Percentiles rank a stretch among this genome's conserved stretches.
Conservation (phyloP, 2,113 vertebrate species). For the Cephalopterus ornatus region DNA sequence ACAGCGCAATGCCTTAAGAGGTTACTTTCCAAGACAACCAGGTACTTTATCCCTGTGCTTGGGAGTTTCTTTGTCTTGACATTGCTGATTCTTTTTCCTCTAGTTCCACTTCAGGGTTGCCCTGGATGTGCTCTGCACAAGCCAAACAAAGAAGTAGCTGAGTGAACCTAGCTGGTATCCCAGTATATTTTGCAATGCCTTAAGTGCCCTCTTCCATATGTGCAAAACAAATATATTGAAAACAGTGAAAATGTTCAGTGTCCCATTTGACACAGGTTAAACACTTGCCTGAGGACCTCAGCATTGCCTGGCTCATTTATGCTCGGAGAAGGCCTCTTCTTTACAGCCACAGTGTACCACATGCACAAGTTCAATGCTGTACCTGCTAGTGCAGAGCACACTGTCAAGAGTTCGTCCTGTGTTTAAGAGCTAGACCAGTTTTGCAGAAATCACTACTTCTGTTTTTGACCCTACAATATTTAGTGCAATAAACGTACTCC, state of each 20-base stretch:
- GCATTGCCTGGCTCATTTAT: not conserved
- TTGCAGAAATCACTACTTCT: not conserved
- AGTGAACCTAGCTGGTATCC: not conserved
- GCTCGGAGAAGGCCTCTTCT: not conserved
- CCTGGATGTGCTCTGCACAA: not conserved
- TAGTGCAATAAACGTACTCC: not conserved
- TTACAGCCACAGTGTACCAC: not conserved
- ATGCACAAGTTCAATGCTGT: rapidly evolving
- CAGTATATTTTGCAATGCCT: not conserved
- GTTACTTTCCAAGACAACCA: not conserved
- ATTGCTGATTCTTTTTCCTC: not conserved
- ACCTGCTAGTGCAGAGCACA: not conserved
- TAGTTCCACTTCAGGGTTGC: not conserved
- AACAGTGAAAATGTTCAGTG: not conserved
- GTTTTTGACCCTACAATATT: not conserved
- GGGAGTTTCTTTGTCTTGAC: not conserved
- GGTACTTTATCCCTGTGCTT: not conserved
- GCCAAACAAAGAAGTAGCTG: not conserved
- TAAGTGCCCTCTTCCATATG: too few relatives aligned
- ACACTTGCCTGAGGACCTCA: not conserved
- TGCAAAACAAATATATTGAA: not conserved
- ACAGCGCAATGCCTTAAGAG: not conserved
- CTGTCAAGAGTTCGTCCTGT: not conserved
- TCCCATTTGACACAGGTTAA: not conserved
- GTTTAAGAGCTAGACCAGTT: not conserved